Evolutionary conservation across 2,797 vertebrate genomes (phyloP).

Genomic region (Luscinia megarhynchos): DNA sequence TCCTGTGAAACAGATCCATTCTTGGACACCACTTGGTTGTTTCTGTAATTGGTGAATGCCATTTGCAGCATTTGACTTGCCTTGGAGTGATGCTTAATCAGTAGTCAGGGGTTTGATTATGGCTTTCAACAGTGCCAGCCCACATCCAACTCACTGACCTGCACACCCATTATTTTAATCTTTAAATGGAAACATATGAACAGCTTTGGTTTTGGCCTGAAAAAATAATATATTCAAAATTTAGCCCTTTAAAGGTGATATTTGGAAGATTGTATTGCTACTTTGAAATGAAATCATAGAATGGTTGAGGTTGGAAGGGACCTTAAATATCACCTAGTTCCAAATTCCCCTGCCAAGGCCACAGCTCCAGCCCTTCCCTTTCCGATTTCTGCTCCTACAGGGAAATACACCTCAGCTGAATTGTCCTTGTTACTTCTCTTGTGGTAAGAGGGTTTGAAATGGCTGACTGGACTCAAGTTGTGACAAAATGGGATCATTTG

Average conservation of each 20-base stretch:
- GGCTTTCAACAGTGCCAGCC: not conserved
- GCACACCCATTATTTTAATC: not conserved
- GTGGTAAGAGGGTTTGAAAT: not conserved
- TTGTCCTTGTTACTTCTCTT: not conserved
- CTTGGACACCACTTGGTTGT: not conserved
- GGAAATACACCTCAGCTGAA: not conserved
- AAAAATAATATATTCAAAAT: not conserved
- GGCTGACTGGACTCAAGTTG: not conserved
- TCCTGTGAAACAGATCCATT: not conserved
- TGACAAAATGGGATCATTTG: not conserved
- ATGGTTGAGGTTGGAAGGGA: not conserved
- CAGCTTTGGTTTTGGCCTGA: not conserved
- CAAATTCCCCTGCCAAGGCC: not conserved
- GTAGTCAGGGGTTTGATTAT: not conserved
- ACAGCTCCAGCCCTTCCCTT: not conserved
- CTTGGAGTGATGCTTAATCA: not conserved
- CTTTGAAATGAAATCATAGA: not conserved
- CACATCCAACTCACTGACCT: not conserved
- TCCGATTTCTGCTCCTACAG: not conserved
- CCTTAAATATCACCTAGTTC: not conserved
- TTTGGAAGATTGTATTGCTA: not conserved
- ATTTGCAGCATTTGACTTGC: not conserved
- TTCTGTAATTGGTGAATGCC: not conserved
- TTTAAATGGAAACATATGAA: not conserved
- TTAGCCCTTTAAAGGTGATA: not conserved